phyloP scores from a whole-genome alignment of 2,888 invertebrate species.

The Meandrusa payeni region DNA sequence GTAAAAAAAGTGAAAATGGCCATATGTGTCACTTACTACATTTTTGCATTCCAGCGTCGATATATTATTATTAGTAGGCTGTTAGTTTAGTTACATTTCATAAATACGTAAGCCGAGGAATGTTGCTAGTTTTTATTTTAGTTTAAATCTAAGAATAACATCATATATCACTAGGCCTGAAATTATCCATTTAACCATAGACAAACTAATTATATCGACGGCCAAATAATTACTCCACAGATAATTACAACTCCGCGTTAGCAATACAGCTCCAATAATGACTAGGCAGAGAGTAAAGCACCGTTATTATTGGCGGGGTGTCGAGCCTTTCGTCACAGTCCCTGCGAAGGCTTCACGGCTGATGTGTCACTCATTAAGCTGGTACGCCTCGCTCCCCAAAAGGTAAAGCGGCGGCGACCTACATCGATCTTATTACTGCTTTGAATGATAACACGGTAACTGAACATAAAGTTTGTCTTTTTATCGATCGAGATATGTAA shows the following conservation, averaged over 20 bases:
- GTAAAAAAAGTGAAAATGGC: too few species aligned
- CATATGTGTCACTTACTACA: too few species aligned
- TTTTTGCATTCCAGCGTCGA: too few species aligned
- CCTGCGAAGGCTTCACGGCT: slow-evolving; percentile 9
- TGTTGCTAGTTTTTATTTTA: too few species aligned
- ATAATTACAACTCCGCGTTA: slow-evolving; percentile 3
- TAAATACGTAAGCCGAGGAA: too few species aligned
- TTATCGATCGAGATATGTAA: slow-evolving; percentile 5
- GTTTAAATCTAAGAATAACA: too few species aligned
- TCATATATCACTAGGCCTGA: too few species aligned
- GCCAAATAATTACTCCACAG: slow-evolving; percentile 4
- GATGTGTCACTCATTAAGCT: slow-evolving; percentile 19
- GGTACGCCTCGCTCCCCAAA: slow-evolving; percentile 27
- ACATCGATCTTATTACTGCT: slow-evolving; percentile 32
- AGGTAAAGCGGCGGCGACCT: slow-evolving; percentile 34
- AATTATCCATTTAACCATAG: slow-evolving; percentile 1
- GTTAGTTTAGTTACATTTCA: too few species aligned
- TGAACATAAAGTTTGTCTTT: slow-evolving; percentile 7
- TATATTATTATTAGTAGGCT: too few species aligned
- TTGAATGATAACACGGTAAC: slow-evolving; percentile 23
- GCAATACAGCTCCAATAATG: not conserved
- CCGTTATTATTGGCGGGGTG: slow-evolving; percentile 7
- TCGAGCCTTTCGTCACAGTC: slow-evolving; percentile 10
- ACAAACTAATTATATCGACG: slow-evolving; percentile 12
- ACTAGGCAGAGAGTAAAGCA: not conserved